phyloP scores from a whole-genome alignment of 2,797 vertebrate species.

The Gadopsis marmoratus region DNA sequence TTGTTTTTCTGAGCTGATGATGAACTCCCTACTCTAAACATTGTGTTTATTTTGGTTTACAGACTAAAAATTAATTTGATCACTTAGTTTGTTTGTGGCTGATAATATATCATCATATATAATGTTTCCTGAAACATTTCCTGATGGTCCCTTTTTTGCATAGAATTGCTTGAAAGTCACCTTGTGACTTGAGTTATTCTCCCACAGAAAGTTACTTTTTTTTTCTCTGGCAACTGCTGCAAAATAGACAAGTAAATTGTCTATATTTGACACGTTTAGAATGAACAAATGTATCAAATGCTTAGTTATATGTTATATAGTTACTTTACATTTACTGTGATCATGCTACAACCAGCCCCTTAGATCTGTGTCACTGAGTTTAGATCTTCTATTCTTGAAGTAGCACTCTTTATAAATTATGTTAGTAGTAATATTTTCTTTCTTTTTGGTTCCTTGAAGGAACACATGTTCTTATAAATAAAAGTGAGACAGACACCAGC shows the following conservation, averaged over 20 bases:
- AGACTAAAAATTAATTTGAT: constrained; percentile 21
- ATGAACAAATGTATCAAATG: constrained; percentile 1
- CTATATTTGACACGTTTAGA: constrained; percentile 39
- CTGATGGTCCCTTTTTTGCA: not conserved
- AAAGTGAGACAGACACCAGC: not conserved
- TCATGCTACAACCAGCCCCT: constrained; percentile 2
- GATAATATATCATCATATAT: not conserved
- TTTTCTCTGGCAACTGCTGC: constrained; percentile 4
- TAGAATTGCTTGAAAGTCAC: constrained; percentile 6
- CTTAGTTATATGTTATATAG: no score
- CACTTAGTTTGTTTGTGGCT: constrained; percentile 6
- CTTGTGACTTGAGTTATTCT: not conserved
- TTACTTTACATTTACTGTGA: constrained; percentile 19
- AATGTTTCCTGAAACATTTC: not conserved
- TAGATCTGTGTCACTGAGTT: not conserved
- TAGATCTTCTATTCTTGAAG: not conserved
- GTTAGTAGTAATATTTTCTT: not conserved
- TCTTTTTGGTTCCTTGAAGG: not conserved
- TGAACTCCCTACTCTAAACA: not conserved
- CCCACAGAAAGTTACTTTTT: constrained; percentile 10
- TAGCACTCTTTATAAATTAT: not conserved
- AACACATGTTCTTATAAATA: constrained; percentile 1
- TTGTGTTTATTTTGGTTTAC: constrained; percentile 25
- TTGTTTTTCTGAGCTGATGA: constrained; percentile 1
- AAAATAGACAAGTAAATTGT: constrained; percentile 34